A percentile compares a stretch with the other conserved stretches of the same genome.
Conservation (phyloP, 2,113 vertebrate genomes). For the Urocitellus parryii region DNA sequence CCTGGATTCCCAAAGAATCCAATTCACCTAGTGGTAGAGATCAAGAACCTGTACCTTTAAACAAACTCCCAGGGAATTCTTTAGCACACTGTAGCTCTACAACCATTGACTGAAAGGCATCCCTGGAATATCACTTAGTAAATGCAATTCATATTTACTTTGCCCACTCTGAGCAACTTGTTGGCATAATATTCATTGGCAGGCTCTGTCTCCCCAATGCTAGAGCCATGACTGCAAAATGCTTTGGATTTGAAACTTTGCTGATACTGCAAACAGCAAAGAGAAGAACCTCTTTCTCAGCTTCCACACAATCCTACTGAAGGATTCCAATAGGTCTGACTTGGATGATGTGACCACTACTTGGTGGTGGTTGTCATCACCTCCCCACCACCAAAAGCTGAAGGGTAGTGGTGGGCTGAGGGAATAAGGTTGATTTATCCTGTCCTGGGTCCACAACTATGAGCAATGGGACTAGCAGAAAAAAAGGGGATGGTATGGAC, state of each 20-base stretch:
- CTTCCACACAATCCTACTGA: background rate
- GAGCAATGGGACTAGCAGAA: background rate
- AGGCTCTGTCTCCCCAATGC: background rate
- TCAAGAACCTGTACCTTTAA: slow-evolving; percentile 53
- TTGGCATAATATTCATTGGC: background rate
- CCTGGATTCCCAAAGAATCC: background rate
- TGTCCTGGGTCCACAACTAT: background rate
- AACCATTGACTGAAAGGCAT: slow-evolving; percentile 19
- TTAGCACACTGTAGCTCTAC: slow-evolving; percentile 15
- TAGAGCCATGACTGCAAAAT: background rate
- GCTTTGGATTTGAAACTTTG: background rate
- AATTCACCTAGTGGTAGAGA: background rate
- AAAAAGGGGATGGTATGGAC: background rate
- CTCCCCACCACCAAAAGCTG: background rate
- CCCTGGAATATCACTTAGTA: slow-evolving; percentile 62
- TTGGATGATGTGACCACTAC: background rate
- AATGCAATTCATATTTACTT: slow-evolving; percentile 1
- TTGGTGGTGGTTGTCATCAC: no score
- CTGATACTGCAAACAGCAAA: background rate
- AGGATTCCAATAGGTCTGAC: background rate
- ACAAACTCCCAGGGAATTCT: slow-evolving; percentile 35
- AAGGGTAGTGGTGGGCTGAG: background rate
- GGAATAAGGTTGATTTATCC: background rate
- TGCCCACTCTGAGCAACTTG: slow-evolving; percentile 35
- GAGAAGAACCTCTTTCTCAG: background rate